Conservation (phyloP, 2,113 vertebrate species). For the Oostethus manadensis region DNA sequence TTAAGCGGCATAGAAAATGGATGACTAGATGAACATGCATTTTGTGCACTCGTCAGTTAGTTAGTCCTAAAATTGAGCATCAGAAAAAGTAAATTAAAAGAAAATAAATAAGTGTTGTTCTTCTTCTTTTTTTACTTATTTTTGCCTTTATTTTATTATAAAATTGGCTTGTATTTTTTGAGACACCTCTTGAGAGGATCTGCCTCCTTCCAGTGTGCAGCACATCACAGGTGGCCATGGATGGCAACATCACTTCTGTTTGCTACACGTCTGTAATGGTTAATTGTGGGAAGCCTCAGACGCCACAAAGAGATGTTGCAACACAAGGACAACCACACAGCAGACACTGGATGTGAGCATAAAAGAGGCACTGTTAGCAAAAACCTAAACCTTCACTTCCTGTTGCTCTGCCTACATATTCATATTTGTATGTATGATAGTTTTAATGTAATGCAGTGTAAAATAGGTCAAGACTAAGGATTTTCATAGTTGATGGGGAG, state of each 20-base stretch:
- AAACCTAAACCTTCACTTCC: slow-evolving; percentile 29
- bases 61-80: too few relatives aligned
- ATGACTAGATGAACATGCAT: too few relatives aligned
- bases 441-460: neutral
- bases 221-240: slow-evolving; percentile 18
- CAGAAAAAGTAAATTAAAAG: too few relatives aligned
- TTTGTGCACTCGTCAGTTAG: too few relatives aligned
- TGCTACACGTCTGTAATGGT: slow-evolving; percentile 39
- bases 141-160: too few relatives aligned
- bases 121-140: too few relatives aligned
- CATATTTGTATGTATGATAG: neutral
- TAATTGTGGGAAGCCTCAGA: slow-evolving; percentile 62
- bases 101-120: too few relatives aligned
- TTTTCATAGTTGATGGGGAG: too few relatives aligned
- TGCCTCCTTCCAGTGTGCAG: slow-evolving; percentile 22
- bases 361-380: slow-evolving; percentile 33
- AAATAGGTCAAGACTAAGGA: too few relatives aligned
- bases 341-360: slow-evolving; percentile 51
- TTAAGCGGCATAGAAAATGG: too few relatives aligned
- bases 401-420: neutral
- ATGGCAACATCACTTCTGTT: slow-evolving; percentile 44
- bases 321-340: slow-evolving; percentile 47
- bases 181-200: slow-evolving; percentile 21
- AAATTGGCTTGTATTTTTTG: slow-evolving; percentile 24
- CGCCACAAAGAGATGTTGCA: slow-evolving; percentile 64